Base-by-base conservation (phyloP, 2,113 vertebrate genomes). In the Collichthys lucidus region DNA sequence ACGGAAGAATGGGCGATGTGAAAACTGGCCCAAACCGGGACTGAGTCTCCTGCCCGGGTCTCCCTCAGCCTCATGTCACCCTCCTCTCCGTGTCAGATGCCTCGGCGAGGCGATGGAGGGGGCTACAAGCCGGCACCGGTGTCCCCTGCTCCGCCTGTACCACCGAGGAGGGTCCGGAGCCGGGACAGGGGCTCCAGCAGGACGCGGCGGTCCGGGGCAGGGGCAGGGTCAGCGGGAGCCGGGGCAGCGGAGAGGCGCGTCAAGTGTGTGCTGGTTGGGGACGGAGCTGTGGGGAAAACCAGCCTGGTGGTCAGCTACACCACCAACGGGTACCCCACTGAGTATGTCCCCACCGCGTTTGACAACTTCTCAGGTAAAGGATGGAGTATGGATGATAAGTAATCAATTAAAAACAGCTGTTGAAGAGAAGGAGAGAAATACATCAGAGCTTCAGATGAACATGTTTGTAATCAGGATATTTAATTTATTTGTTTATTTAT, bases 301-400 rank as follows among this genome's bases (percentile, higher is more conserved):
- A 98, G 97, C 93, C 90, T 98, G 84, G 96, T 98, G 85, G 96
- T 98, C 85, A 98, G 97, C 91, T 98, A 98, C 92, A 98, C 97
- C 82, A 98, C 97, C 77, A 98, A 98, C 56, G 97, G 97, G 0
- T 98, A 98, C 71, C 97, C 97, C 83, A 98, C 97, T 8, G 97
- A 98, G 85, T 98, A 98, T 87, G 94, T 98, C 74, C 97, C 97
- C 29, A 98, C 97, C 0, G 97, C 97, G 52, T 98, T 98, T 93
- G 97, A 98, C 91, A 98, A 97, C 95, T 98, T 98, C 94, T 97
- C 97, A 91, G 97, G 97, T 97, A 92, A 96, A 62, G 3, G 35
- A 61, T 29, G 24, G 16, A 59, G 3, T 2, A 22, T 17, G 10
- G n/a, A 5, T 42, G 7, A 12, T n/a, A 19, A 11, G 7, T 35